phyloP scores from a whole-genome alignment of 1,140 invertebrate species.

The Tetramorium parvispinum region DNA sequence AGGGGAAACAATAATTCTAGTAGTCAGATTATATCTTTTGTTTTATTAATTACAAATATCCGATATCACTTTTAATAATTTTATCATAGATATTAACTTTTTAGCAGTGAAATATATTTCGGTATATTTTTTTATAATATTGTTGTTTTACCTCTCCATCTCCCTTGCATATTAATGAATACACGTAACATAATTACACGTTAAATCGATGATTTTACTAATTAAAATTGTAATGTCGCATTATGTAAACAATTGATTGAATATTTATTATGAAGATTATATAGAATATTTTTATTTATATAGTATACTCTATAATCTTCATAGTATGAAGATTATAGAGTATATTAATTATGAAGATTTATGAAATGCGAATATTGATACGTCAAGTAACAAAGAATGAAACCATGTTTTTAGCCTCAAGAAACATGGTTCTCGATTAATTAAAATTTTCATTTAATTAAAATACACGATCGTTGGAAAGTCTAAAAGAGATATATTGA shows the following conservation, averaged over 20 bases:
- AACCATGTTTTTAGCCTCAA: not conserved
- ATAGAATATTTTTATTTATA: too few relatives aligned
- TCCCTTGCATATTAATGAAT: not conserved
- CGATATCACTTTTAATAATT: conserved; percentile 1
- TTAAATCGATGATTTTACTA: conserved; percentile 5
- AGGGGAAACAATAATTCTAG: not conserved
- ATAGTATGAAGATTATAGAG: too few relatives aligned
- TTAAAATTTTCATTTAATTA: not conserved
- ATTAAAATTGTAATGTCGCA: conserved; percentile 1
- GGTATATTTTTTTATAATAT: not conserved
- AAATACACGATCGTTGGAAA: not conserved
- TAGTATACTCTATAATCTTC: too few relatives aligned
- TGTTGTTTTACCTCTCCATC: not conserved
- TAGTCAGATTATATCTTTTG: conserved; percentile 1
- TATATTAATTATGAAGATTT: not conserved
- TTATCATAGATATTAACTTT: not conserved
- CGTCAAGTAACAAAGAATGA: not conserved
- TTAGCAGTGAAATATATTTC: not conserved
- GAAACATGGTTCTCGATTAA: not conserved
- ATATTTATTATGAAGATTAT: not conserved
- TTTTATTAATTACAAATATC: not conserved
- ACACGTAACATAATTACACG: not conserved
- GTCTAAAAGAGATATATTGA: not conserved
- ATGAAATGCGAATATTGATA: not conserved
- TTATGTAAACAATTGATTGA: not conserved